A percentile compares a stretch with the other conserved stretches of the same genome.
Conservation (phyloP, 2,113 vertebrate genomes). For the Zonotrichia leucophrys region DNA sequence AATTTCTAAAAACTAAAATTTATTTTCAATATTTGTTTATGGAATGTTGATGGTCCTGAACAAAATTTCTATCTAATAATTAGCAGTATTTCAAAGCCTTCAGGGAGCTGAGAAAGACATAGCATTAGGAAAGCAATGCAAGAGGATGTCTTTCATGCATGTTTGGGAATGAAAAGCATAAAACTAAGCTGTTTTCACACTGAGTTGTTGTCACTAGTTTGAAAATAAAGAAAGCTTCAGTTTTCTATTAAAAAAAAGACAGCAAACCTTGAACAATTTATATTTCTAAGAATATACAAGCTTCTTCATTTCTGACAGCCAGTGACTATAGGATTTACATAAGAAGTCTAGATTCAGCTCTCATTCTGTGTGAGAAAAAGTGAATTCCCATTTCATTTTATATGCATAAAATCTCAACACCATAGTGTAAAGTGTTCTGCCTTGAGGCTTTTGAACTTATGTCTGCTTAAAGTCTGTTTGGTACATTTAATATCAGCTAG, state of each 20-base stretch:
- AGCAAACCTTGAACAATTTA: neutral
- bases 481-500: neutral
- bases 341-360: neutral
- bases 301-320: neutral
- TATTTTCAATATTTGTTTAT: neutral
- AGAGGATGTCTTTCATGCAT: neutral
- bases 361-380: neutral
- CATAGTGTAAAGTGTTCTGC: accelerated
- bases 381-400: neutral
- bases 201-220: neutral
- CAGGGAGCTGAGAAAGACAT: neutral
- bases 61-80: neutral
- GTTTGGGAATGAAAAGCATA: neutral
- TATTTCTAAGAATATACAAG: neutral
- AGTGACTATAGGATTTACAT: neutral
- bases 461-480: neutral
- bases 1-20: neutral
- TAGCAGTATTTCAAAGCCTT: neutral
- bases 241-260: neutral
- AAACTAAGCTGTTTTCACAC: neutral
- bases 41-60: neutral
- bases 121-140: neutral
- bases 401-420: neutral
- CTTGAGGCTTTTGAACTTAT: neutral
- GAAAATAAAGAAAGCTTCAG: neutral